Evolutionary conservation across 1,140 invertebrate species (phyloP), one percentile per base, ranked within the genome.

Genomic region (Pomacea maculata): DNA sequence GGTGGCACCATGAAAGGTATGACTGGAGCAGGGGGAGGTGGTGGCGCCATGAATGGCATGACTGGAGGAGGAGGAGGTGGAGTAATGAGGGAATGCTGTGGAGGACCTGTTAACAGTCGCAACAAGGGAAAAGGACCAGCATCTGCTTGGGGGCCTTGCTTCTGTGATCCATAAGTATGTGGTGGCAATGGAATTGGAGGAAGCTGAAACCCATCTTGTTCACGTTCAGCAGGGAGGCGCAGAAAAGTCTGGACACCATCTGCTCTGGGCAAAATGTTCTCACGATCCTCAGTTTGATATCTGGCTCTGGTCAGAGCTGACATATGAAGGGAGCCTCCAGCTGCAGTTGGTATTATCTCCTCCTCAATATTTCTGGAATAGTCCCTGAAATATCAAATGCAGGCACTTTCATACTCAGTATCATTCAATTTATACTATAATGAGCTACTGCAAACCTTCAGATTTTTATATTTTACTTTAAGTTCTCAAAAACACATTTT

Each of bases 191-290:
- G 76, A 70, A 88, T 85, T 15, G 64, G 70, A n/a, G 87, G 87
- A 73, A 88, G 83, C 67, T 78, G 77, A 25, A 86, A 80, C 34
- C 77, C 76, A 15, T 81, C 67, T 10, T 80, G 79, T 67, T 88
- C 87, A 54, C 83, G 81, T 73, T 87, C 87, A 45, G 87, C 87
- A 63, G 85, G 80, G 29, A 88, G 80, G 45, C 85, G 78, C 57
- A 88, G 78, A 80, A 87, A 87, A 64, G 83, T 82, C 65, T 86
- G 86, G 79, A 85, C 85, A 71, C 76, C 76, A 6, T 63, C 45
- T 45, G 45, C 63, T 15, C 17, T 54, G 15, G 73, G 73, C 1
- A 67, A 67, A 15, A 19, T 67, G 65, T 71, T 70, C 67, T 70
- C 65, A 14, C 67, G 45, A 54, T 78, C n/a, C 45, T 78, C 65